Conservation (phyloP, 2,888 invertebrate species). For the Apodemia zela region DNA sequence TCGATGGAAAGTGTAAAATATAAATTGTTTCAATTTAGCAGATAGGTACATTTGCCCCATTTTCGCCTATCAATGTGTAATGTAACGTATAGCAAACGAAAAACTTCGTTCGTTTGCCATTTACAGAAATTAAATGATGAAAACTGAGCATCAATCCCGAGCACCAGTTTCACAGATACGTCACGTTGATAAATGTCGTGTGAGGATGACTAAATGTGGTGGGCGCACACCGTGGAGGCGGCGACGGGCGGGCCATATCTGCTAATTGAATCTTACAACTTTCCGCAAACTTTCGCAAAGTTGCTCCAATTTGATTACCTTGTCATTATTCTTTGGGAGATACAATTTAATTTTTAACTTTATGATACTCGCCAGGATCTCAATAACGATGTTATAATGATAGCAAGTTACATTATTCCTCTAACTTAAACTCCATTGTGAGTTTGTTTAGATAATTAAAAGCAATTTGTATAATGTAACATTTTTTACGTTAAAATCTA, state of each 20-base stretch:
- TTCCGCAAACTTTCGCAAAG: slow-evolving; percentile 57
- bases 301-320: slow-evolving; percentile 68
- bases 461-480: not conserved
- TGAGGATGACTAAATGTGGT: slow-evolving; percentile 2
- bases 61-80: too few relatives aligned
- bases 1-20: too few relatives aligned
- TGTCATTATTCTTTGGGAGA: slow-evolving; percentile 60
- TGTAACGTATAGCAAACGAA: not conserved
- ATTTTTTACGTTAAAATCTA: not conserved
- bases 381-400: slow-evolving; percentile 9
- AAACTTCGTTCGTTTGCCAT: not conserved
- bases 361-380: not conserved
- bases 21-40: too few relatives aligned
- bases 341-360: slow-evolving; percentile 53
- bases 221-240: slow-evolving; percentile 20
- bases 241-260: slow-evolving; percentile 51
- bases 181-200: slow-evolving; percentile 10
- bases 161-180: slow-evolving; percentile 11
- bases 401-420: not conserved
- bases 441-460: not conserved
- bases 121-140: not conserved
- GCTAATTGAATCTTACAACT: slow-evolving; percentile 73
- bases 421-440: not conserved
- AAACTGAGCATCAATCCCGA: slow-evolving; percentile 2
- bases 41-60: too few relatives aligned